phyloP scores from a whole-genome alignment of 2,113 vertebrate genomes.

The Pelecanoides urinatrix region DNA sequence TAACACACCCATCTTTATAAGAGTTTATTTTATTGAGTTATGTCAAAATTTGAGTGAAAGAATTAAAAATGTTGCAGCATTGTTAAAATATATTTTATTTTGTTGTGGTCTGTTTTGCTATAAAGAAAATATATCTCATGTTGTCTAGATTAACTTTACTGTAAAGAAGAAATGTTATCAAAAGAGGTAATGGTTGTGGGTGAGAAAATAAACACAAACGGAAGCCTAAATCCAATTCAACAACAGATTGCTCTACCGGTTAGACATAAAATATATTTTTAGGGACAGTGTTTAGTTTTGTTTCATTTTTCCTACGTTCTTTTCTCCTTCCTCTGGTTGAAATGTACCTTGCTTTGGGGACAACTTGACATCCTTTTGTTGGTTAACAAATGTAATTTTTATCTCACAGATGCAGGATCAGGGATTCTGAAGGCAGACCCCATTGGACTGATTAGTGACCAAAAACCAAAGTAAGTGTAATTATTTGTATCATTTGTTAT shows the following conservation, averaged over 20 bases:
- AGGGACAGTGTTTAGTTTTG: not conserved
- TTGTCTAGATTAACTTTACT: not conserved
- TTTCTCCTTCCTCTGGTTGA: not conserved
- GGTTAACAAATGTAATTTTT: not conserved
- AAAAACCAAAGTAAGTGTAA: rapidly evolving
- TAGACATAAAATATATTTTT: not conserved
- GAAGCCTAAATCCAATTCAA: not conserved
- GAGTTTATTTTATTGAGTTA: not conserved
- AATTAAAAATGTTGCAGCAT: not conserved
- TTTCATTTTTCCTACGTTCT: not conserved
- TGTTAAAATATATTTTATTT: not conserved
- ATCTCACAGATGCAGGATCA: not conserved
- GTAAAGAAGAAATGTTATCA: not conserved
- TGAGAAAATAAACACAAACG: not conserved
- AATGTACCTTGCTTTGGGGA: not conserved
- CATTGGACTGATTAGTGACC: not conserved
- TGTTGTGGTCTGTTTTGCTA: not conserved
- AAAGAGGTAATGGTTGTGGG: not conserved
- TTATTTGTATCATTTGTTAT: not conserved
- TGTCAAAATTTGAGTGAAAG: not conserved
- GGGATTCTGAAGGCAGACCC: not conserved
- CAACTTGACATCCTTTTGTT: not conserved
- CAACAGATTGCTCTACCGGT: not conserved
- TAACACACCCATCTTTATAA: not conserved
- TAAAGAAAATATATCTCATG: not conserved